A percentile compares a stretch with the other conserved stretches of the same genome.
These are phyloP conservation scores for Lutjanus argentimaculatus DNA, from an alignment of 2,797 vertebrate species.

Conservation along the genomic window DNA sequence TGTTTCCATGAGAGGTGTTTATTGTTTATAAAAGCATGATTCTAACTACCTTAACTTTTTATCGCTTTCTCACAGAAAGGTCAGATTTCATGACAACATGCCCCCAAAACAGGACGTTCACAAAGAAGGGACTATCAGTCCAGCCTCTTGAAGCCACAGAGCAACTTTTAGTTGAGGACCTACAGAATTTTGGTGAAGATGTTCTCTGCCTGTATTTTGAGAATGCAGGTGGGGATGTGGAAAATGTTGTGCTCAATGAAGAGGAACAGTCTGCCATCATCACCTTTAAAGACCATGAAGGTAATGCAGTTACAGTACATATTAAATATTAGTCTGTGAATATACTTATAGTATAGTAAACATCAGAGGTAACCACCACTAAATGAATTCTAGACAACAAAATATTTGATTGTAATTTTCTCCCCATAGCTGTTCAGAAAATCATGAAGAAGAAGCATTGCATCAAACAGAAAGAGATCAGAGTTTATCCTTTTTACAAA, in stretches of 20 bases:
- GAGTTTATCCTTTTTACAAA: conserved; percentile 89
- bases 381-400: background rate
- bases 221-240: conserved; percentile 61
- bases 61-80: conserved; percentile 67
- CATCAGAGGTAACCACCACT: background rate
- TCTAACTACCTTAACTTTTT: background rate
- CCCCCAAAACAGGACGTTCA: conserved; percentile 70
- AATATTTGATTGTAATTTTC: background rate
- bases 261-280: conserved; percentile 74
- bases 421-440: conserved; percentile 81
- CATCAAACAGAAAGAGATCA: conserved; percentile 81
- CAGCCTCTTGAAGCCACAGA: conserved; percentile 74
- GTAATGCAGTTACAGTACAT: conserved; percentile 67
- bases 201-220: conserved; percentile 79
- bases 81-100: conserved; percentile 71
- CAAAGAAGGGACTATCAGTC: conserved; percentile 62
- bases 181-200: conserved; percentile 50
- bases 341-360: too few relatives aligned
- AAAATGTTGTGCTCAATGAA: conserved; percentile 55
- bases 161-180: conserved; percentile 72
- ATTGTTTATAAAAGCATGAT: background rate
- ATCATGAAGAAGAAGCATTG: conserved; percentile 83
- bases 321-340: background rate
- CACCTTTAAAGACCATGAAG: conserved; percentile 74
- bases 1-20: background rate